Base-by-base conservation (phyloP, 37 sponge, comb jelly and placozoan species). In the Spongia lamella region DNA sequence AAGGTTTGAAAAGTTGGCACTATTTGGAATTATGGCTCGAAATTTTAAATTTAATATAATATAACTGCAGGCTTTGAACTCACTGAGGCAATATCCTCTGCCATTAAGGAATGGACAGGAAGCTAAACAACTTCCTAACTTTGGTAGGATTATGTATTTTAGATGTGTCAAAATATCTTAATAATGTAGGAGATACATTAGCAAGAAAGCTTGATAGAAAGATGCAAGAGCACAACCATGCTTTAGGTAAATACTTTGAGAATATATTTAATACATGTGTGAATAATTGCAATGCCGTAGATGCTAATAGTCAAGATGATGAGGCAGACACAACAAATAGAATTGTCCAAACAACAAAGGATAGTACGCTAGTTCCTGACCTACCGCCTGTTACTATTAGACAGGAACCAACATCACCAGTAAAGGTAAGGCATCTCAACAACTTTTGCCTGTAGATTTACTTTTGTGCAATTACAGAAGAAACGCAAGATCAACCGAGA, bases 31-130 rank as follows among this genome's bases (percentile, higher is more conserved):
- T 47, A 38, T 38, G n/a, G n/a, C n/a, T n/a, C n/a, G n/a, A n/a
- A n/a, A n/a, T n/a, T n/a, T n/a, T n/a, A n/a, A 27, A 27, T 43
- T 36, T 7, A 40, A 24, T 22, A 51, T n/a, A n/a, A n/a, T 43
- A 47, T 7, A 14, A 30, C 34, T 79, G 0, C 71, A 93, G 94
- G 94, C 86, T 4, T 21, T 86, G 37, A 82, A 82, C 61, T 86
- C 86, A 40, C 58, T 93, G 1, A 85, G 75, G 50, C 60, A 74
- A 55, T 93, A 89, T 60, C 94, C 94, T 13, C 84, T 93, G 11
- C 94, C 94, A 0, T 75, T 93, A 11, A 50, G 24, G 0, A 82
- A 77, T 71, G 94, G 94, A 1, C 72, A 85, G 30, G 94, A 93
- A 38, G 90, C 90, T 1, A 93, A 81, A 55, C 61, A 86, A 19